Evolutionary conservation across 2,888 invertebrate species (phyloP).

Genomic region (Ephialtes manifestator): DNA sequence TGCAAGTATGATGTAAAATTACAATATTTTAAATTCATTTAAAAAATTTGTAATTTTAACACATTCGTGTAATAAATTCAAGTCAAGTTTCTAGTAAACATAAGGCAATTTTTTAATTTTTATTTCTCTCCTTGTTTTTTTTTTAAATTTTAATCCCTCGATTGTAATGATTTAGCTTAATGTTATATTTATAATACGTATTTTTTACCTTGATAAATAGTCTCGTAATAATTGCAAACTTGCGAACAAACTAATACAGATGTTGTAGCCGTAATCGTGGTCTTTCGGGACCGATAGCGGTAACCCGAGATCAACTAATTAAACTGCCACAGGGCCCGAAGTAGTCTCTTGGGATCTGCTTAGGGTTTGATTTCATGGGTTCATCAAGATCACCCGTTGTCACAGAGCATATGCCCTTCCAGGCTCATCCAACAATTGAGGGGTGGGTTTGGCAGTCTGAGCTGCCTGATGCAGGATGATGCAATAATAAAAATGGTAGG

Average conservation of each 20-base stretch:
- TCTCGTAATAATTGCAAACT: background rate
- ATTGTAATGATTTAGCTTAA: too few species aligned
- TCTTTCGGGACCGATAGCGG: constrained; percentile 55
- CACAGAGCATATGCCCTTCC: constrained; percentile 75
- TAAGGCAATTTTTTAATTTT: too few species aligned
- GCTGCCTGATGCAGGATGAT: constrained; percentile 21
- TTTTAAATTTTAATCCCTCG: too few species aligned
- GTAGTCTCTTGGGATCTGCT: constrained; percentile 74
- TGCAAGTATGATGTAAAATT: too few species aligned
- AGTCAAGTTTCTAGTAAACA: too few species aligned
- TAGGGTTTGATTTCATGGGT: constrained; percentile 76
- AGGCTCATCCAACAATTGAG: constrained; percentile 16
- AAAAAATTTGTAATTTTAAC: too few species aligned
- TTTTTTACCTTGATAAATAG: background rate
- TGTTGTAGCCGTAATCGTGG: constrained; percentile 15
- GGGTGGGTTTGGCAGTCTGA: constrained; percentile 17
- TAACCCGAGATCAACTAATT: constrained; percentile 66
- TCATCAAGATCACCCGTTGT: constrained; percentile 69
- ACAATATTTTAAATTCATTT: too few species aligned
- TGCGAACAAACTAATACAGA: constrained; percentile 44
- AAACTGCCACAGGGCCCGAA: constrained; percentile 63
- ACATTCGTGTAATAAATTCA: too few species aligned
- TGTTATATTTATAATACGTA: too few species aligned
- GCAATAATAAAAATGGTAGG: constrained; percentile 10
- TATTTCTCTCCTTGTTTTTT: too few species aligned